phyloP scores from a whole-genome alignment of 2,888 invertebrate species.

The Trichopria drosophilae region DNA sequence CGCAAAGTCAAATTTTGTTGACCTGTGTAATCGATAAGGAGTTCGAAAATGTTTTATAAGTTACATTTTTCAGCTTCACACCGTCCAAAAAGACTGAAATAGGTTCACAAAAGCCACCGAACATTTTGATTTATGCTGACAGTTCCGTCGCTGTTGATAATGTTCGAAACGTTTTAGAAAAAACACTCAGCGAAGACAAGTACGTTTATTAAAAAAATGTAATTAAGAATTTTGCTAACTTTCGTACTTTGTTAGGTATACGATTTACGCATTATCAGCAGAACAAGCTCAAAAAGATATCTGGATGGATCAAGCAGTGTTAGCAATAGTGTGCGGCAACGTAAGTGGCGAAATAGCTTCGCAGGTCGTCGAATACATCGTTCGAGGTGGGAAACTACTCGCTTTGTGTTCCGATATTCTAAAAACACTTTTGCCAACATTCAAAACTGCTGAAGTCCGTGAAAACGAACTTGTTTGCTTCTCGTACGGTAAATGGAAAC shows the following conservation, averaged over 20 bases:
- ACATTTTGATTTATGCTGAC: constrained; percentile 81
- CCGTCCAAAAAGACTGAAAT: constrained; percentile 55
- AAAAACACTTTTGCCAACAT: constrained; percentile 76
- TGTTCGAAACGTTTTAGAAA: constrained; percentile 70
- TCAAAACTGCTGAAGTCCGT: constrained; percentile 83
- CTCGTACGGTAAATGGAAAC: constrained; percentile 81
- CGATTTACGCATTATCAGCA: constrained; percentile 57
- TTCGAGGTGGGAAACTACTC: constrained; percentile 74
- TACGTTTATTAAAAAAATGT: constrained; percentile 57
- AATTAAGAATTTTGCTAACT: constrained; percentile 8
- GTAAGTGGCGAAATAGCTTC: constrained; percentile 69
- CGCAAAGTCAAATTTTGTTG: too few species aligned
- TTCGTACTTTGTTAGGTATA: constrained; percentile 52
- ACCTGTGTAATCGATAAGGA: too few species aligned
- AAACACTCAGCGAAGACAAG: constrained; percentile 74
- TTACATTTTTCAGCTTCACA: constrained; percentile 35
- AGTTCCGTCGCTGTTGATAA: constrained; percentile 74
- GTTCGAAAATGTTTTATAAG: not conserved
- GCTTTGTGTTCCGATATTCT: constrained; percentile 81
- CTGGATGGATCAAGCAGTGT: constrained; percentile 69
- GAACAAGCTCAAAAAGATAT: constrained; percentile 59
- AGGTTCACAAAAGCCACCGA: constrained; percentile 69
- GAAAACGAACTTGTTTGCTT: constrained; percentile 83
- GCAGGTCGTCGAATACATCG: constrained; percentile 71
- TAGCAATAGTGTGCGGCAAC: constrained; percentile 79